Evolutionary conservation across 2,888 invertebrate species (phyloP), one percentile per base, ranked within the genome.

Genomic region (Catonia carolina): DNA sequence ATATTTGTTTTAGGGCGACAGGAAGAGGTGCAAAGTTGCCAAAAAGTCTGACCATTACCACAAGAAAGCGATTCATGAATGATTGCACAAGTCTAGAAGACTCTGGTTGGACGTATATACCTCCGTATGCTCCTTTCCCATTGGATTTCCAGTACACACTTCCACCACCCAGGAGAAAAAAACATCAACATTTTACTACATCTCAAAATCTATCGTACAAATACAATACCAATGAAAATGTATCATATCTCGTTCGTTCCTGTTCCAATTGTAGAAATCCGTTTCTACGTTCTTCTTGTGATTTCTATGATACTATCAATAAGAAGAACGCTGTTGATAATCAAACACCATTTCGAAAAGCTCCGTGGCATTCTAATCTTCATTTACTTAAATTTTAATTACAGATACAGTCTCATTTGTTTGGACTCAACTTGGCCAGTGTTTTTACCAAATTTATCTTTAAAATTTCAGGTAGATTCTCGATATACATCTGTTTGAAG

Each of bases 331-430:
- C 4, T 4, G 8, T 27, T 4, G 35, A 31, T 6, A 45, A 23
- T 31, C 35, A 45, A 27, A 60, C 62, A 31, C 60, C 73, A n/a
- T 74, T 74, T 66, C 68, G 73, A 62, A 74, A 74, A 71, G 72
- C 73, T 69, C 74, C 74, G 68, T 74, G 74, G 74, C 74, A 74
- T 68, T 69, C 72, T 31, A 73, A 74, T 62, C 67, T 74, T 62
- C 73, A 74, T 65, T 72, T 74, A 72, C 70, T 74, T 65, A 74
- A 74, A 59, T 66, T 63, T 58, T 66, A 58, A 53, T 31, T 6
- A 6, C 10, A 17, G 6, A 15, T 39, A 39, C n/a, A n/a, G n/a
- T n/a, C n/a, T n/a, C n/a, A n/a, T n/a, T n/a, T n/a, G n/a, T n/a
- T n/a, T n/a, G n/a, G n/a, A n/a, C n/a, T n/a, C n/a, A n/a, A n/a